These are phyloP conservation scores for Bradypodion pumilum DNA, from an alignment of 2,797 vertebrate species.

Conservation along the genomic window DNA sequence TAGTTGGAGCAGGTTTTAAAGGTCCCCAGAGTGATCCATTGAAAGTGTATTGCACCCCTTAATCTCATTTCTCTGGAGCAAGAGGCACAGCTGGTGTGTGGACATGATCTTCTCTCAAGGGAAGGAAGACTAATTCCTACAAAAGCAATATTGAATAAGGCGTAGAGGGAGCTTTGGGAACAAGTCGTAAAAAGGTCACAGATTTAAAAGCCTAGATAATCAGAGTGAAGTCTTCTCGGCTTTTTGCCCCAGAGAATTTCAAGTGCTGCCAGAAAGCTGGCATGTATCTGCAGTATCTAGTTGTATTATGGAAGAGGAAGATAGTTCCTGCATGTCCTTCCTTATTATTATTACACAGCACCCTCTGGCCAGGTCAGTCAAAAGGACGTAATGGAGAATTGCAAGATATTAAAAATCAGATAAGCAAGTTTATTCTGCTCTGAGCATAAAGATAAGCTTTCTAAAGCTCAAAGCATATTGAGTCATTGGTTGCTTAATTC, in stretches of 20 bases:
- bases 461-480: too few relatives aligned
- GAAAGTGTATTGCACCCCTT: slow-evolving; percentile 47
- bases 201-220: background rate
- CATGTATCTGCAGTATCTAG: background rate
- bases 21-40: slow-evolving; percentile 25
- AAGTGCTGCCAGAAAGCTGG: background rate
- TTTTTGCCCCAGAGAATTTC: background rate
- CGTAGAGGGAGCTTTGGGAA: background rate
- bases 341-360: background rate
- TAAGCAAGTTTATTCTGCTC: background rate
- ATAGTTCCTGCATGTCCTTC: background rate
- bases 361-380: background rate
- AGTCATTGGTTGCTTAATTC: too few relatives aligned
- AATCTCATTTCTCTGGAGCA: slow-evolving; percentile 65
- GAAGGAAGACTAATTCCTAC: slow-evolving; percentile 49
- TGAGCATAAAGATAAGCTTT: too few relatives aligned
- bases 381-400: background rate
- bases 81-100: slow-evolving; percentile 66
- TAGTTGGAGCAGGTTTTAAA: slow-evolving; percentile 39
- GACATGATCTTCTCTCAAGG: slow-evolving; percentile 57
- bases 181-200: background rate
- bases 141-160: background rate
- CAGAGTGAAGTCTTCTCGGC: background rate
- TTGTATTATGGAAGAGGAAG: background rate
- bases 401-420: background rate